These are phyloP conservation scores for Monomorium pharaonis DNA, from an alignment of 1,140 invertebrate genomes.

Conservation along the genomic window DNA sequence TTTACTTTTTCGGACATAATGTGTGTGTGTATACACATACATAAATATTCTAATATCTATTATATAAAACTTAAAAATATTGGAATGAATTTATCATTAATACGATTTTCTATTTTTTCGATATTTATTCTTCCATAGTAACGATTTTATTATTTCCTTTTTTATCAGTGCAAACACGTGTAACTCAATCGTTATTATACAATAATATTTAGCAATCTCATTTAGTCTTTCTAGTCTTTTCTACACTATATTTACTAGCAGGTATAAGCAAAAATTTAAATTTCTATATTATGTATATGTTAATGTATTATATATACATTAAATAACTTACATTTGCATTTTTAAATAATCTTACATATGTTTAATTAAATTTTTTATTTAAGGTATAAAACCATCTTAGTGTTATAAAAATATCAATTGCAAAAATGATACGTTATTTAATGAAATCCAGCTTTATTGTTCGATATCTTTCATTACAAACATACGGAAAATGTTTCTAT, in stretches of 20 bases:
- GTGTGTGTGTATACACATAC: no score
- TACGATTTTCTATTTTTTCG: constrained; percentile 12
- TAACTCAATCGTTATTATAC: not conserved
- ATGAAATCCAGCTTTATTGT: constrained; percentile 13
- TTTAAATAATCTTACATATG: not conserved
- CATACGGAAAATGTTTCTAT: constrained; percentile 9
- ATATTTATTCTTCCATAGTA: not conserved
- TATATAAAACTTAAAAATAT: not conserved
- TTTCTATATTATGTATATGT: not conserved
- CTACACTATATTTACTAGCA: constrained; percentile 14
- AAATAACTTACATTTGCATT: not conserved
- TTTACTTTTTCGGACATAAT: no score
- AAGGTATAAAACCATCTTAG: not conserved
- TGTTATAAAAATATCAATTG: not conserved
- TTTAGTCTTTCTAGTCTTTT: not conserved
- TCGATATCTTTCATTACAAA: constrained; percentile 31
- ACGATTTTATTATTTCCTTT: constrained; percentile 45
- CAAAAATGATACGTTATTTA: constrained; percentile 45
- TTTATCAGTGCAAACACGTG: not conserved
- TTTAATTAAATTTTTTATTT: not conserved
- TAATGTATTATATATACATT: not conserved
- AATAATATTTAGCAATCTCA: not conserved
- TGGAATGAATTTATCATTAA: not conserved
- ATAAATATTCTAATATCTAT: not conserved
- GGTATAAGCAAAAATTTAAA: not conserved